Conservation (phyloP, 2,113 vertebrate genomes). For the Prionailurus viverrinus region DNA sequence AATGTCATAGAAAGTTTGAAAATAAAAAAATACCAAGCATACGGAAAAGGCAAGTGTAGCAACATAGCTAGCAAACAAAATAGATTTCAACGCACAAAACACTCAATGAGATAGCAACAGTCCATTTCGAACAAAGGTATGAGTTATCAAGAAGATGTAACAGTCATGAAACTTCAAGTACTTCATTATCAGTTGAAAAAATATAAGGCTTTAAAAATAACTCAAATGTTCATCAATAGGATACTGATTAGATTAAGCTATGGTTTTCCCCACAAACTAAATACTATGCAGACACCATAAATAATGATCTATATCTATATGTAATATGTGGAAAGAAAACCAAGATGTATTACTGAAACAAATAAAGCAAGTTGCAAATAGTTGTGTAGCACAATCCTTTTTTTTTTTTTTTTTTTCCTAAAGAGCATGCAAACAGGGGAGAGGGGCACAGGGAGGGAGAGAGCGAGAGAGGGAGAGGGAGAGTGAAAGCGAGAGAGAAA, state of each 20-base stretch:
- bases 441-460: no score
- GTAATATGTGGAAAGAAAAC: background rate
- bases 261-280: background rate
- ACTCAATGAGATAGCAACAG: background rate
- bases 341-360: background rate
- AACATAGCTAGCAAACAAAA: background rate
- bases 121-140: background rate
- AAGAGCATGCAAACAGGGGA: no score
- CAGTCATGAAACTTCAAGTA: background rate
- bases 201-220: slow-evolving; percentile 28
- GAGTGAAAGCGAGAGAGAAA: no score
- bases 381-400: background rate
- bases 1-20: slow-evolving; percentile 19
- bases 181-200: slow-evolving; percentile 36
- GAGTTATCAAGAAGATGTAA: background rate
- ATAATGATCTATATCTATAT: background rate
- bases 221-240: background rate
- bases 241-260: background rate
- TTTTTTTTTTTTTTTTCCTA: no score
- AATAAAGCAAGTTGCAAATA: slow-evolving; percentile 41
- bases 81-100: slow-evolving; percentile 44
- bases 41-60: background rate
- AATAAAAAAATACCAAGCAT: slow-evolving; percentile 6
- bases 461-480: no score
- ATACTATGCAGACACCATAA: background rate